Evolutionary conservation across 1,140 invertebrate species (phyloP).

Genomic region (Tetramorium simillimum): DNA sequence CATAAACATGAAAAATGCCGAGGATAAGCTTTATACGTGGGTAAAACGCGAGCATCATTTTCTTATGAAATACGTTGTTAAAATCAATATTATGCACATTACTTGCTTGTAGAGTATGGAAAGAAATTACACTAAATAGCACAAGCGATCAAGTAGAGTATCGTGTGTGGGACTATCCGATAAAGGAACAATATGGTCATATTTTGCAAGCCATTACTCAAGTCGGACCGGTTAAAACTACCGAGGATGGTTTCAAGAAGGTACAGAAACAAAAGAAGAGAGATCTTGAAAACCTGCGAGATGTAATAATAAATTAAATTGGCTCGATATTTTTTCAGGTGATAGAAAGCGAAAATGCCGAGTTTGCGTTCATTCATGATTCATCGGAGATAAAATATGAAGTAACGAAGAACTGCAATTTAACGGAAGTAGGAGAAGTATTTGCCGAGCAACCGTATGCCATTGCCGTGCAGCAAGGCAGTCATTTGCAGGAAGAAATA

Average conservation of each 20-base stretch:
- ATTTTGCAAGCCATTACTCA: slow-evolving; percentile 94
- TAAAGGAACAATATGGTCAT: slow-evolving; percentile 95
- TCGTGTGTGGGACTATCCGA: slow-evolving; percentile 97
- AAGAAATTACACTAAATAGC: slow-evolving; percentile 94
- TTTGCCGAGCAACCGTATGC: slow-evolving; percentile 96
- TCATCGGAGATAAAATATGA: slow-evolving; percentile 94
- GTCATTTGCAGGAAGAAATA: slow-evolving; percentile 92
- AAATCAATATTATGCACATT: background rate
- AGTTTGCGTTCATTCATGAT: slow-evolving; percentile 96
- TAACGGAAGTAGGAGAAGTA: slow-evolving; percentile 94
- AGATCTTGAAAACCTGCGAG: background rate
- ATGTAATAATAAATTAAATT: background rate
- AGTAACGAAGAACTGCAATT: slow-evolving; percentile 93
- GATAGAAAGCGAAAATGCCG: slow-evolving; percentile 91
- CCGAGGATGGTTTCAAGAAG: slow-evolving; percentile 91
- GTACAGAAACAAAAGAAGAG: slow-evolving; percentile 76
- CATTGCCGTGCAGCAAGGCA: slow-evolving; percentile 94
- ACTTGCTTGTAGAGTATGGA: slow-evolving; percentile 90
- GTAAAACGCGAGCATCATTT: slow-evolving; percentile 51
- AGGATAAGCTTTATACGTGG: slow-evolving; percentile 94
- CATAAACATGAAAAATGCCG: slow-evolving; percentile 96
- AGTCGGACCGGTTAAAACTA: slow-evolving; percentile 89
- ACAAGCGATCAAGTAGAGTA: slow-evolving; percentile 91
- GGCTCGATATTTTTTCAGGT: slow-evolving; percentile 84
- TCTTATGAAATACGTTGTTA: background rate